Conservation (phyloP, 2,797 vertebrate species). For the Cyprinella venusta region DNA sequence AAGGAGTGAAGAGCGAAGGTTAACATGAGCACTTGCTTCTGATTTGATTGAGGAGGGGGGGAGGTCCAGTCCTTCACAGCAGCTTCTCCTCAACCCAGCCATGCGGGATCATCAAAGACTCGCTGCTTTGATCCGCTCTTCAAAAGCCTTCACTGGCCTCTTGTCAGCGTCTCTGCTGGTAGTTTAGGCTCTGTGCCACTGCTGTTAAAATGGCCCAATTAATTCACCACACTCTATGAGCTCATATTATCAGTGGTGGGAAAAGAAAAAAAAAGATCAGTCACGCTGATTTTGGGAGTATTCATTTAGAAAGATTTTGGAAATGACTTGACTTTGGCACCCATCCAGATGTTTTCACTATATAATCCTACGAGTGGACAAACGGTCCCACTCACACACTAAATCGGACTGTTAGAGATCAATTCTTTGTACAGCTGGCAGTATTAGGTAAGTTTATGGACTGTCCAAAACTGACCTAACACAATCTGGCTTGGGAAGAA, state of each 20-base stretch:
- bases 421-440: slow-evolving; percentile 19
- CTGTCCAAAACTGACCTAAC: slow-evolving; percentile 56
- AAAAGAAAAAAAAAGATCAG: neutral
- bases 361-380: slow-evolving; percentile 17
- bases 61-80: slow-evolving; percentile 41
- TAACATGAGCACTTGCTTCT: slow-evolving; percentile 32
- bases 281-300: slow-evolving; percentile 6
- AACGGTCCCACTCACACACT: neutral
- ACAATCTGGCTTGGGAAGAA: slow-evolving; percentile 45
- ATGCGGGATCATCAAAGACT: slow-evolving; percentile 62
- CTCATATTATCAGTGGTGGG: slow-evolving; percentile 6
- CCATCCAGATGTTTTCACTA: neutral
- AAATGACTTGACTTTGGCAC: neutral
- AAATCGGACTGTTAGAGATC: slow-evolving; percentile 16
- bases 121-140: slow-evolving; percentile 64
- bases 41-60: slow-evolving; percentile 46
- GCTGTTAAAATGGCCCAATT: slow-evolving; percentile 56
- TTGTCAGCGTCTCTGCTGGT: slow-evolving; percentile 57
- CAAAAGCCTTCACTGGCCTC: slow-evolving; percentile 61
- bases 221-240: slow-evolving; percentile 44
- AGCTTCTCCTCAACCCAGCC: slow-evolving; percentile 47
- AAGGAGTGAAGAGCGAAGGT: slow-evolving; percentile 35
- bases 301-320: neutral
- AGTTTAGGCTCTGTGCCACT: slow-evolving; percentile 52
- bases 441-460: slow-evolving; percentile 40